A percentile compares a stretch with the other conserved stretches of the same genome.
phyloP scores from a whole-genome alignment of 2,888 invertebrate genomes.

The Dicycla oo region DNA sequence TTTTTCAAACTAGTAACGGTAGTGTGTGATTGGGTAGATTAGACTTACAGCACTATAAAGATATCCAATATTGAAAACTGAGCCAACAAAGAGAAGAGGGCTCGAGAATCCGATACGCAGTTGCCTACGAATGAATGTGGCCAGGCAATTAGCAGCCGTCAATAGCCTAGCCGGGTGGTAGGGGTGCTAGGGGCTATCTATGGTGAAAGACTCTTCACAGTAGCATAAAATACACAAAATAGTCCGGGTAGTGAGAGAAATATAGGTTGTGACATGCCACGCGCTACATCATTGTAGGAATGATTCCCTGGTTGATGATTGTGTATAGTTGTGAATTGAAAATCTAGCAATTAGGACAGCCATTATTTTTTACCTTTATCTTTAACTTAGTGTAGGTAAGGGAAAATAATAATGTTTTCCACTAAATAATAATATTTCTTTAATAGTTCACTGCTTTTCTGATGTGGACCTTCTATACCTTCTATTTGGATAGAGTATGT shows the following conservation, averaged over 20 bases:
- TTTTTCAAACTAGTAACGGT: not conserved
- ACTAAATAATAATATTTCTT: not conserved
- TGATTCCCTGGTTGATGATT: too few species aligned
- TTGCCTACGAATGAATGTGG: conserved; percentile 52
- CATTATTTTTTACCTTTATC: not conserved
- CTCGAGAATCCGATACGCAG: conserved; percentile 17
- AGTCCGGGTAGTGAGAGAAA: not conserved
- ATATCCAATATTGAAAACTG: conserved; percentile 17
- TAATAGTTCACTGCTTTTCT: not conserved
- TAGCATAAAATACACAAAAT: conserved; percentile 5
- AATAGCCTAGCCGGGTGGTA: conserved; percentile 21
- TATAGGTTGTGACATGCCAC: not conserved
- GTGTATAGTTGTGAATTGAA: not conserved
- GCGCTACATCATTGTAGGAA: not conserved
- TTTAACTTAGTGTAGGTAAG: not conserved
- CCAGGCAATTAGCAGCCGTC: conserved; percentile 42
- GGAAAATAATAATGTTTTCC: not conserved
- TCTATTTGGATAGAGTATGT: not conserved
- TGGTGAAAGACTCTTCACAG: conserved; percentile 25
- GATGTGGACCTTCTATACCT: conserved; percentile 3
- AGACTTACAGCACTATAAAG: not conserved
- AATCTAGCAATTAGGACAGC: not conserved
- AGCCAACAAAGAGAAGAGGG: conserved; percentile 32
- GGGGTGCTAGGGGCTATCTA: not conserved
- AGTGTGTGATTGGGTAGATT: not conserved